Percentiles rank a stretch among this genome's conserved stretches.
Evolutionary conservation across 2,113 vertebrate genomes (phyloP).

Genomic region (Tychaedon coryphoeus): DNA sequence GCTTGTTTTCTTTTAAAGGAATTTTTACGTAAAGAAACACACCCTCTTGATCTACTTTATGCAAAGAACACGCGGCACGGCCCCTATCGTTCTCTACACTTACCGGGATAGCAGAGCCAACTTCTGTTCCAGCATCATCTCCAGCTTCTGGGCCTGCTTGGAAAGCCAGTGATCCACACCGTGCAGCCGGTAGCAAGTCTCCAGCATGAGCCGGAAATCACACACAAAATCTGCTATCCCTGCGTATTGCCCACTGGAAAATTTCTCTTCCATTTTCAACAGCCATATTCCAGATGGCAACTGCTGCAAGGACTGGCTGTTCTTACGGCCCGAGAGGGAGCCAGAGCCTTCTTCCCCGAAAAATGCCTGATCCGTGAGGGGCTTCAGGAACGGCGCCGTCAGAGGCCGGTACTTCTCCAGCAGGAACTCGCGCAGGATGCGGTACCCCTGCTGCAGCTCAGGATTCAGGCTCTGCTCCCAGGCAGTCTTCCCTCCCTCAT

Average conservation of each 20-base stretch:
- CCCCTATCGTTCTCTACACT: not conserved
- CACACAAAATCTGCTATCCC: constrained; percentile 91
- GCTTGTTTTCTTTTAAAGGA: not conserved
- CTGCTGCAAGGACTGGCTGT: not conserved
- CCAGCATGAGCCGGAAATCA: constrained; percentile 93
- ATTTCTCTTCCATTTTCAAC: constrained; percentile 89
- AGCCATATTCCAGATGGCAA: constrained; percentile 76
- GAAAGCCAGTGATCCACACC: constrained; percentile 98
- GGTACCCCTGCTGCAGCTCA: constrained; percentile 89
- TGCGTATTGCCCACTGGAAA: constrained; percentile 80
- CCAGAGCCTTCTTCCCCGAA: not conserved
- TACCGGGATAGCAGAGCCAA: constrained; percentile 91
- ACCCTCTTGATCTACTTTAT: not conserved
- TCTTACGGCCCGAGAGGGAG: not conserved
- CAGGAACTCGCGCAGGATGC: constrained; percentile 88
- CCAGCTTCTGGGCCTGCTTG: constrained; percentile 93
- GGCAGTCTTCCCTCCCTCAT: not conserved
- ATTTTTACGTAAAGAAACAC: not conserved
- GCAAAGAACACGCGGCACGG: not conserved
- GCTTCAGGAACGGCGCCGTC: constrained; percentile 82
- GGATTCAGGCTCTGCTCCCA: constrained; percentile 79
- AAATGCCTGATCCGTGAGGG: constrained; percentile 35
- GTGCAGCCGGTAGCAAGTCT: constrained; percentile 88
- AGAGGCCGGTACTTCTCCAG: constrained; percentile 87
- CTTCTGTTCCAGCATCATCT: constrained; percentile 96